Evolutionary conservation across 2,797 vertebrate genomes (phyloP).

Genomic region (Brotula barbata): DNA sequence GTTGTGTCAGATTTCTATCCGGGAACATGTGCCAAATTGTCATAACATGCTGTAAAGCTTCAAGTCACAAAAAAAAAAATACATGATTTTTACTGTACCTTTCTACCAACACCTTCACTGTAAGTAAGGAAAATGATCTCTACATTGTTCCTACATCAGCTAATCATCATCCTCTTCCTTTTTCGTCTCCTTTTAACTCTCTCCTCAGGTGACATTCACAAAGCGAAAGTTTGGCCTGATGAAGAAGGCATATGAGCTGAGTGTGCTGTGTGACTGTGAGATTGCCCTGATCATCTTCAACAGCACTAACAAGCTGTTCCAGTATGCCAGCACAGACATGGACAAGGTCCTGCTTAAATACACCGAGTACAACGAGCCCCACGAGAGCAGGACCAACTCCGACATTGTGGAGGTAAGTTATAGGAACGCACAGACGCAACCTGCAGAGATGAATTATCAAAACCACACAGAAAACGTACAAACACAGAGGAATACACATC

Average conservation of each 20-base stretch:
- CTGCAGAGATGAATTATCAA: no score
- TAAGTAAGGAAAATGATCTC: not conserved
- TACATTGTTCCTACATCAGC: conserved; percentile 4
- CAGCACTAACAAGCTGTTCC: conserved; percentile 96
- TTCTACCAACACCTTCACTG: no score
- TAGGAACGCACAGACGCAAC: not conserved
- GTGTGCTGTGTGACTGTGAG: conserved; percentile 95
- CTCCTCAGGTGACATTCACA: conserved; percentile 89
- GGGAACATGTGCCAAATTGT: not conserved
- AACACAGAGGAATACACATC: conserved; percentile 50
- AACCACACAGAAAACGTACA: conserved; percentile 28
- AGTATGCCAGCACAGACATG: no score
- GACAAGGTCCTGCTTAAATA: conserved; percentile 97
- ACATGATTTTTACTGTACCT: not conserved
- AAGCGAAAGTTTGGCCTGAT: conserved; percentile 96
- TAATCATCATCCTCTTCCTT: conserved; percentile 19
- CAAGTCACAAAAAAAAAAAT: conserved; percentile 23
- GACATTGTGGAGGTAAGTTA: conserved; percentile 94
- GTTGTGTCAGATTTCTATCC: conserved; percentile 31
- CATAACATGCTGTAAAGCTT: conserved; percentile 23
- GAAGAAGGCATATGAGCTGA: conserved; percentile 97
- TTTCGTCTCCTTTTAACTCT: conserved; percentile 12
- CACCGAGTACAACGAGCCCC: conserved; percentile 94
- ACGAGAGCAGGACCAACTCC: conserved; percentile 95
- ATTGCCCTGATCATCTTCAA: conserved; percentile 98